Conservation (phyloP, 2,797 vertebrate genomes). For the Sebastes aleutianus region DNA sequence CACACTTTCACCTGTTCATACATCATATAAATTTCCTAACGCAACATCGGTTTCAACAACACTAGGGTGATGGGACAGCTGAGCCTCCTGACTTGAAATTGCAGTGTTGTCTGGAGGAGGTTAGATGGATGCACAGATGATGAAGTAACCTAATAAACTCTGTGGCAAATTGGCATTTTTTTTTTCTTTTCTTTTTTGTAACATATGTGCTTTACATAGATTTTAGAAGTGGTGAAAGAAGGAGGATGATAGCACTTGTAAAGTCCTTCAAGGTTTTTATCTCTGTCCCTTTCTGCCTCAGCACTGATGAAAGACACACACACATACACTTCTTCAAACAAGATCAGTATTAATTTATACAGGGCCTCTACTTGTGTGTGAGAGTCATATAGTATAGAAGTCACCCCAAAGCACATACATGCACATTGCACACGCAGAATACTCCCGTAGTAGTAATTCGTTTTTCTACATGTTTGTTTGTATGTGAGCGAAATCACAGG, state of each 20-base stretch:
- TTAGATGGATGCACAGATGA: slow-evolving; percentile 5
- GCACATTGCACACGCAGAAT: no score
- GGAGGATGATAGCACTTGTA: neutral
- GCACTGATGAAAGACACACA: neutral
- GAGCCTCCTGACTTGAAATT: slow-evolving; percentile 1
- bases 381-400: no score
- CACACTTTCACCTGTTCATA: neutral
- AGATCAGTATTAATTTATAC: neutral
- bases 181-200: neutral
- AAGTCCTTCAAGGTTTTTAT: neutral
- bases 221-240: neutral
- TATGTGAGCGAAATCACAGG: neutral
- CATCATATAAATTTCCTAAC: neutral
- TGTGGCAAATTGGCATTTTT: neutral
- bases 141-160: neutral
- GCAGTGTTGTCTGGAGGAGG: neutral
- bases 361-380: neutral
- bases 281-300: neutral
- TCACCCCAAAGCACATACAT: no score
- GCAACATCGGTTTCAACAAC: neutral
- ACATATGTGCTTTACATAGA: neutral
- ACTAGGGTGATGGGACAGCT: neutral
- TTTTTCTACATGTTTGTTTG: neutral
- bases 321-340: no score
- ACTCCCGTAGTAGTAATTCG: no score